These are phyloP conservation scores for Plecturocebus donacophilus DNA, from an alignment of 2,113 vertebrate species.

Conservation along the genomic window DNA sequence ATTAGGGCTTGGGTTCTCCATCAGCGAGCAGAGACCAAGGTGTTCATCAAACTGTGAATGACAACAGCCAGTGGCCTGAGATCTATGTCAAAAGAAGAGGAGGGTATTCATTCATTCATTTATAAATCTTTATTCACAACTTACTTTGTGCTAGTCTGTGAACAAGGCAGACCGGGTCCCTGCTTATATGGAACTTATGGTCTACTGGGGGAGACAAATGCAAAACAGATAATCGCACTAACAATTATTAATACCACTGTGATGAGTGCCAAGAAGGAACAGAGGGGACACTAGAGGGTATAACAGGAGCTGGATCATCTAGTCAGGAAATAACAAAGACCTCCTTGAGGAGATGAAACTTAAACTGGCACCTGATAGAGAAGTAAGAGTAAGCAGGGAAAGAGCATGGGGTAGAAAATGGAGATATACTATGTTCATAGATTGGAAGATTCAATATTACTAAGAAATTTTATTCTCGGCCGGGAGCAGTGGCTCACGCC, in stretches of 20 bases:
- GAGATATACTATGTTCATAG: constrained; percentile 15
- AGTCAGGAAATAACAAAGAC: not conserved
- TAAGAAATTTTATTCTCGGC: not conserved
- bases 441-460: not conserved
- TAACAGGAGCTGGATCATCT: not conserved
- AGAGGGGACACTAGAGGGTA: not conserved
- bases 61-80: not conserved
- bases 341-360: not conserved
- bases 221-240: not conserved
- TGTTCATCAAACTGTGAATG: not conserved
- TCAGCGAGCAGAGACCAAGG: not conserved
- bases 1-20: not conserved
- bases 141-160: not conserved
- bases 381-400: not conserved
- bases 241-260: not conserved
- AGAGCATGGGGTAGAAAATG: not conserved
- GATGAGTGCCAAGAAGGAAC: not conserved
- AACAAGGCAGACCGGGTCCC: not conserved
- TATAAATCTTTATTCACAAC: not conserved
- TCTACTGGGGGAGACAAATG: not conserved
- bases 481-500: too few relatives aligned
- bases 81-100: not conserved
- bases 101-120: not conserved
- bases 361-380: not conserved
- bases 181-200: not conserved